phyloP scores from a whole-genome alignment of 1,140 invertebrate species.

The honey bee (Apis mellifera) region DNA sequence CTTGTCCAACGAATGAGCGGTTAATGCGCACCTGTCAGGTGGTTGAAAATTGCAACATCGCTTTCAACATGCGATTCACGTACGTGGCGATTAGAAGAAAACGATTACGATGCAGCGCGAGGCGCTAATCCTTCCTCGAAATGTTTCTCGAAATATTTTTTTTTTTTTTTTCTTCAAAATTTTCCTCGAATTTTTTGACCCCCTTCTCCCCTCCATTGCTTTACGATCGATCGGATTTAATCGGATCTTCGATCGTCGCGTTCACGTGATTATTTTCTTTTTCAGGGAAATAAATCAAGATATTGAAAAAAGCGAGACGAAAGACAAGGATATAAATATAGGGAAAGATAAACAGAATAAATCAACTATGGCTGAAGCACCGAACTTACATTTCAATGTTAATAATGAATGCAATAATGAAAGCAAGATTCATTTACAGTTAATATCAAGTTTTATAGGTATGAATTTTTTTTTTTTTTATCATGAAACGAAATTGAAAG shows the following conservation, averaged over 20 bases:
- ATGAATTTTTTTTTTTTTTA: background rate
- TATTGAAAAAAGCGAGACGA: too few species aligned
- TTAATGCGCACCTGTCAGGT: slow-evolving; percentile 25
- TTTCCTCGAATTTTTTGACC: too few species aligned
- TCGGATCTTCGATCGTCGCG: background rate
- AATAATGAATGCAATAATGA: too few species aligned
- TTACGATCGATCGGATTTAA: background rate
- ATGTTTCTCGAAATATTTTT: background rate
- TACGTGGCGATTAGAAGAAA: background rate
- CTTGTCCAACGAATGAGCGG: background rate
- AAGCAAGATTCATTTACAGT: background rate
- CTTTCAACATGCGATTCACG: slow-evolving; percentile 13
- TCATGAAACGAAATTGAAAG: background rate
- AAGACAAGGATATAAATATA: too few species aligned
- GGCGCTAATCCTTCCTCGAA: too few species aligned
- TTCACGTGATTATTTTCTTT: background rate
- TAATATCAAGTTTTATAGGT: slow-evolving; percentile 22
- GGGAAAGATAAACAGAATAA: too few species aligned
- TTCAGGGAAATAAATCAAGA: background rate
- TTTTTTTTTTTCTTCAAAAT: background rate
- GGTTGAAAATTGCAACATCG: slow-evolving; percentile 17
- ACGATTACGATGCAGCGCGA: background rate
- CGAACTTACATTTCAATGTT: too few species aligned
- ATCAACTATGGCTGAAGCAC: too few species aligned
- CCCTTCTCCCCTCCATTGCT: background rate